These are phyloP conservation scores for Boloria selene DNA, from an alignment of 2,888 invertebrate species.

Conservation along the genomic window DNA sequence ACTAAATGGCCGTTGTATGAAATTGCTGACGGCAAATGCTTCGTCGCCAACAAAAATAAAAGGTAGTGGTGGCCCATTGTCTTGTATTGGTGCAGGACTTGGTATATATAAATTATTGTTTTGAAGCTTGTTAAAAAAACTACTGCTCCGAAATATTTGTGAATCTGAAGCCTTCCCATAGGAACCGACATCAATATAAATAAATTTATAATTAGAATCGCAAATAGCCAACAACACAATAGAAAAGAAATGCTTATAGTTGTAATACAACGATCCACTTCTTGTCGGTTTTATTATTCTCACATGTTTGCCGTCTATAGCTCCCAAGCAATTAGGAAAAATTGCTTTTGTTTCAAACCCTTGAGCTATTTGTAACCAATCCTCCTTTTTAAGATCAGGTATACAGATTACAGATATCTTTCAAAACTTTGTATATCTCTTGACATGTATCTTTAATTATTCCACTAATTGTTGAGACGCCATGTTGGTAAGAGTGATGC, in stretches of 20 bases:
- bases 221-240: constrained; percentile 33
- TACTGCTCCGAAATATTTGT: constrained; percentile 19
- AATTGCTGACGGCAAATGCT: constrained; percentile 15
- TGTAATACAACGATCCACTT: constrained; percentile 27
- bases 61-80: constrained; percentile 1
- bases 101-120: constrained; percentile 19
- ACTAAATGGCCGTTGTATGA: constrained; percentile 10
- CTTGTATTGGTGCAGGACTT: constrained; percentile 12
- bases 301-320: constrained; percentile 38
- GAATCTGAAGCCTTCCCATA: constrained; percentile 27
- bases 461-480: constrained; percentile 14
- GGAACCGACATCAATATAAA: constrained; percentile 25
- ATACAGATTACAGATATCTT: constrained; percentile 7
- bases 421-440: constrained; percentile 6
- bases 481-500: constrained; percentile 8
- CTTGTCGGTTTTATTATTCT: constrained; percentile 29
- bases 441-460: constrained; percentile 6
- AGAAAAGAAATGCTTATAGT: not conserved
- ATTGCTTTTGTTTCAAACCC: constrained; percentile 10
- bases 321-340: constrained; percentile 34
- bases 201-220: constrained; percentile 30
- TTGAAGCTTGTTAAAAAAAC: constrained; percentile 16
- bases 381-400: too few relatives aligned
- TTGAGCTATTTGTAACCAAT: too few relatives aligned
- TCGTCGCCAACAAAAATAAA: constrained; percentile 16